Conservation (phyloP, 2,888 invertebrate species). For the Stramonita haemastoma region DNA sequence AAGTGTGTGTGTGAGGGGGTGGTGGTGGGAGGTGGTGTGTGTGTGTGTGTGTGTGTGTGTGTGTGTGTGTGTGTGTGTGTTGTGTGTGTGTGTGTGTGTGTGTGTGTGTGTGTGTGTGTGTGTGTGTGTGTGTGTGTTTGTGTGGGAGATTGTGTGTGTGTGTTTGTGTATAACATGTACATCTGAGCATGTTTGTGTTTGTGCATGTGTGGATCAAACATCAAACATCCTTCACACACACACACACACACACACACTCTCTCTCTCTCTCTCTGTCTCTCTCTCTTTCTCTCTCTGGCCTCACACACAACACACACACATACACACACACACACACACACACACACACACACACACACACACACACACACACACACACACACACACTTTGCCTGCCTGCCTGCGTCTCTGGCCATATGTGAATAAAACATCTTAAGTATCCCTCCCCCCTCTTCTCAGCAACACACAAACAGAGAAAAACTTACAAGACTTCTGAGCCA, state of each 20-base stretch:
- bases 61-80: background rate
- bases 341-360: too few species aligned
- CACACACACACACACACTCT: too few species aligned
- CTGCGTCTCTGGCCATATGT: too few species aligned
- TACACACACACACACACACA: too few species aligned
- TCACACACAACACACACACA: too few species aligned
- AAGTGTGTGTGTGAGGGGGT: background rate
- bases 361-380: too few species aligned
- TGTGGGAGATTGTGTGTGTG: background rate
- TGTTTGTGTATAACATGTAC: background rate
- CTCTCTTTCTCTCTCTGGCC: too few species aligned
- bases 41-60: background rate
- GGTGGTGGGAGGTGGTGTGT: background rate
- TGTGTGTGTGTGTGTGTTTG: background rate
- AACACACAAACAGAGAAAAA: slow-evolving; percentile 17
- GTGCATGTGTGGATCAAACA: background rate
- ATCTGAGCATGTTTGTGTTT: background rate
- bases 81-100: slow-evolving; percentile 6
- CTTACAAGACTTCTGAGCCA: slow-evolving; percentile 72
- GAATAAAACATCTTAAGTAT: too few species aligned
- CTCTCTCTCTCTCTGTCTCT: too few species aligned
- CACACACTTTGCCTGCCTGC: too few species aligned
- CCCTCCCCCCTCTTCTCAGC: too few species aligned
- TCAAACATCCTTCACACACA: background rate
- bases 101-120: slow-evolving; percentile 11